Percentiles rank a stretch among this genome's conserved stretches.
phyloP scores from a whole-genome alignment of 2,888 invertebrate genomes.

The Leptinotarsa haldemani region DNA sequence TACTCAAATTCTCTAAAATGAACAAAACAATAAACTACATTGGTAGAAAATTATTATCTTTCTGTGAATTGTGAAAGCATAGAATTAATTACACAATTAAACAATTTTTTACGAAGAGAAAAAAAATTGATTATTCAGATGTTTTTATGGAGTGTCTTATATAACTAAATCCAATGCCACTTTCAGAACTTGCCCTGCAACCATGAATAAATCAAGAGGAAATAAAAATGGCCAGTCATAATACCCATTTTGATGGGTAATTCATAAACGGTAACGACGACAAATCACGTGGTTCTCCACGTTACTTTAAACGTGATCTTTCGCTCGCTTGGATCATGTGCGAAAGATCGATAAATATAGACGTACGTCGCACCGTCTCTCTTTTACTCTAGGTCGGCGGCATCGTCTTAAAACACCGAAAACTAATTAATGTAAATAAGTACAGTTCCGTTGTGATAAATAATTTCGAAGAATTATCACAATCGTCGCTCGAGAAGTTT shows the following conservation, averaged over 20 bases:
- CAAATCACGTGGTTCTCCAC: slow-evolving; percentile 64
- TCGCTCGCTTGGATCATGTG: slow-evolving; percentile 54
- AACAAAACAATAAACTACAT: no score
- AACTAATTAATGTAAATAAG: slow-evolving; percentile 2
- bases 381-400: slow-evolving; percentile 18
- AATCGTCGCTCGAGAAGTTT: not conserved
- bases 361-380: slow-evolving; percentile 46
- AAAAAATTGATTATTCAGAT: slow-evolving; percentile 17
- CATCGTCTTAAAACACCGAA: not conserved
- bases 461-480: not conserved
- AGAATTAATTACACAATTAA: not conserved
- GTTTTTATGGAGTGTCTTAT: slow-evolving; percentile 39
- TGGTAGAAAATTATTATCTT: no score
- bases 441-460: not conserved
- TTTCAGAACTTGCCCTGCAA: slow-evolving; percentile 34
- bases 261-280: slow-evolving; percentile 41
- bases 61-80: not conserved
- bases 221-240: slow-evolving; percentile 47
- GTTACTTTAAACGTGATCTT: slow-evolving; percentile 64
- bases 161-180: slow-evolving; percentile 43
- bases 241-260: slow-evolving; percentile 48
- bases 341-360: slow-evolving; percentile 48
- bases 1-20: no score
- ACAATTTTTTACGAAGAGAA: slow-evolving; percentile 12
- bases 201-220: slow-evolving; percentile 30